phyloP scores from a whole-genome alignment of 2,797 vertebrate species.

The Prionace glauca region DNA sequence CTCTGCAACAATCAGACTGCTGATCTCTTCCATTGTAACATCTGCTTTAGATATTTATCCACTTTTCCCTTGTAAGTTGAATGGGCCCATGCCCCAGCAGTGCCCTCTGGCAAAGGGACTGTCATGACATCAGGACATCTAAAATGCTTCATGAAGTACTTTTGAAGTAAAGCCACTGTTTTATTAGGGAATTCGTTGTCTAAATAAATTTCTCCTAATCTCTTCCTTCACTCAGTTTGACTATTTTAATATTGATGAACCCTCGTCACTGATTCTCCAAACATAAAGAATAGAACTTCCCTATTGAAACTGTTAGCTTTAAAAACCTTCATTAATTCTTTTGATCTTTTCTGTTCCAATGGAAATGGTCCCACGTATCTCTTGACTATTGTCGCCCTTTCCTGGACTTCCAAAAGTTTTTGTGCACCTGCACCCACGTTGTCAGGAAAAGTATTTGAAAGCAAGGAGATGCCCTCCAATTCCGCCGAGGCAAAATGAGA shows the following conservation, averaged over 20 bases:
- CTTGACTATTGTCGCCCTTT: not conserved
- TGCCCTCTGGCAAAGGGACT: not conserved
- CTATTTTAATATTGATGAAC: not conserved
- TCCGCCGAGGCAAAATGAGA: no score
- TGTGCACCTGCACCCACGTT: no score
- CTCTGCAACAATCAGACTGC: not conserved
- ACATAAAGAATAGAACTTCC: not conserved
- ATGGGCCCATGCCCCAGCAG: not conserved
- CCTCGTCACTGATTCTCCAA: not conserved
- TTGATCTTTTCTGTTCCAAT: not conserved
- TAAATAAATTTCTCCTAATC: not conserved
- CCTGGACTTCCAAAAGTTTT: not conserved
- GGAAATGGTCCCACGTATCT: not conserved
- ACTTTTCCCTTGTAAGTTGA: no score
- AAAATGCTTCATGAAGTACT: not conserved
- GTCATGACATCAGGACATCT: not conserved
- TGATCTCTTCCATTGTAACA: not conserved
- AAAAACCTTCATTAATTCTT: not conserved
- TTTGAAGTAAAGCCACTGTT: not conserved
- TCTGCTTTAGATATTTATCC: not conserved
- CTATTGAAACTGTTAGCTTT: not conserved
- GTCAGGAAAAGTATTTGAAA: not conserved
- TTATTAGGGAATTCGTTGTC: not conserved
- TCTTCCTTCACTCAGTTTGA: not conserved
- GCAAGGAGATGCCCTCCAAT: no score